Evolutionary conservation across 2,888 invertebrate species (phyloP).

Genomic region (Cryptus viduatorius): DNA sequence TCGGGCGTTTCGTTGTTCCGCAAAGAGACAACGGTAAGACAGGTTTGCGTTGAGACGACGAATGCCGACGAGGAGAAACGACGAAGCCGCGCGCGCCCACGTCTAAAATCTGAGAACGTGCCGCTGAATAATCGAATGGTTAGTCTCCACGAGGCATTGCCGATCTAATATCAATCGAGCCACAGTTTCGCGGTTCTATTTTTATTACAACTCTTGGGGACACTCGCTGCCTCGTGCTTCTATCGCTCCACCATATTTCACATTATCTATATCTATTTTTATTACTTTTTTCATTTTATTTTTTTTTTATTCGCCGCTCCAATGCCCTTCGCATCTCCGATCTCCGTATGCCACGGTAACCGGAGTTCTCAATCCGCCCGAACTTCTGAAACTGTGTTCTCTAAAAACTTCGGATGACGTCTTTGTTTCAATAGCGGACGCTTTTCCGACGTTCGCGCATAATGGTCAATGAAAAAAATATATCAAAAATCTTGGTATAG

Average conservation of each 20-base stretch:
- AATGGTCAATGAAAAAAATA: too few relatives aligned
- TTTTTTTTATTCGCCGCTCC: neutral
- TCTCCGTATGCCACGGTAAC: neutral
- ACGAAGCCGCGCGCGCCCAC: slow-evolving; percentile 12
- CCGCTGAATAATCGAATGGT: slow-evolving; percentile 60
- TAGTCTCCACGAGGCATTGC: slow-evolving; percentile 46
- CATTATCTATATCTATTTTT: slow-evolving; percentile 25
- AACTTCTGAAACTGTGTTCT: neutral
- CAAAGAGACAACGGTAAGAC: neutral
- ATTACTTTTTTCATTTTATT: neutral
- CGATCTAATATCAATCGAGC: slow-evolving; percentile 63
- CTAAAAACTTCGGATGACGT: too few relatives aligned
- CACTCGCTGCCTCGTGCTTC: slow-evolving; percentile 60
- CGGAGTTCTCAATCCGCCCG: neutral
- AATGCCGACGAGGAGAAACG: slow-evolving; percentile 20
- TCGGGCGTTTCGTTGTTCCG: too few relatives aligned
- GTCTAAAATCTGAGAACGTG: slow-evolving; percentile 58
- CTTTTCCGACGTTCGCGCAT: neutral
- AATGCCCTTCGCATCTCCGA: neutral
- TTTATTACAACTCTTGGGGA: slow-evolving; percentile 62
- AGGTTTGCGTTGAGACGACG: neutral
- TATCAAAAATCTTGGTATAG: too few relatives aligned
- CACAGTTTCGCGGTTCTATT: slow-evolving; percentile 63
- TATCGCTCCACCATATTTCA: slow-evolving; percentile 9
- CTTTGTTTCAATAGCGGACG: slow-evolving; percentile 43